A percentile compares a stretch with the other conserved stretches of the same genome.
Conservation (phyloP, 2,113 vertebrate genomes). For the Melanerpes formicivorus region DNA sequence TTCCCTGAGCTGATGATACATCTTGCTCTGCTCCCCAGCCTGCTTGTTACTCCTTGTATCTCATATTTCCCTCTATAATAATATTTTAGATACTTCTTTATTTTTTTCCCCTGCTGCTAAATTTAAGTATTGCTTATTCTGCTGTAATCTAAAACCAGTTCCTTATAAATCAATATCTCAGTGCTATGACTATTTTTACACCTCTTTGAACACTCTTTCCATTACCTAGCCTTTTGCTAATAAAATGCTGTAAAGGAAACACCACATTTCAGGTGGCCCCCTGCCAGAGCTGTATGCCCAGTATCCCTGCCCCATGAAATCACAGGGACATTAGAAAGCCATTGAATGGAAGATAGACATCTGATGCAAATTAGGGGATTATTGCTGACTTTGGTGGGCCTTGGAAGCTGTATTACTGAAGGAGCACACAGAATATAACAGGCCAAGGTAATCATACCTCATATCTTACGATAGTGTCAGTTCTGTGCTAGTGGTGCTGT, state of each 20-base stretch:
- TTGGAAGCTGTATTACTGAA: background rate
- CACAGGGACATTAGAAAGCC: background rate
- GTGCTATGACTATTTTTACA: constrained; percentile 38
- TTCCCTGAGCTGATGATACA: background rate
- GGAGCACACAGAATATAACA: background rate
- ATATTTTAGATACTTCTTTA: background rate
- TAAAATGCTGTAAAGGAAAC: background rate
- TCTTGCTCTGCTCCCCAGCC: background rate
- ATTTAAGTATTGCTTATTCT: background rate
- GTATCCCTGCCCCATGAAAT: background rate
- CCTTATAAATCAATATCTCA: constrained; percentile 35
- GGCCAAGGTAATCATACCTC: constrained; percentile 11
- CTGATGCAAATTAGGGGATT: constrained; percentile 24
- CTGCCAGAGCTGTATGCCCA: background rate
- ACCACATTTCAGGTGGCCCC: background rate
- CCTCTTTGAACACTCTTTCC: background rate
- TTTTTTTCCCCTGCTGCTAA: background rate
- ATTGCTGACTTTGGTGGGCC: background rate
- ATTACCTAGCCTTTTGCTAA: background rate
- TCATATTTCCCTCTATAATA: background rate
- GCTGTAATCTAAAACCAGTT: constrained; percentile 16
- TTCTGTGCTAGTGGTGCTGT: constrained; percentile 23
- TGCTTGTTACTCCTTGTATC: background rate
- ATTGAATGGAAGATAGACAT: background rate
- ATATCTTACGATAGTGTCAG: background rate